Evolutionary conservation across 2,113 vertebrate species (phyloP).

Genomic region (Morphnarchus princeps): DNA sequence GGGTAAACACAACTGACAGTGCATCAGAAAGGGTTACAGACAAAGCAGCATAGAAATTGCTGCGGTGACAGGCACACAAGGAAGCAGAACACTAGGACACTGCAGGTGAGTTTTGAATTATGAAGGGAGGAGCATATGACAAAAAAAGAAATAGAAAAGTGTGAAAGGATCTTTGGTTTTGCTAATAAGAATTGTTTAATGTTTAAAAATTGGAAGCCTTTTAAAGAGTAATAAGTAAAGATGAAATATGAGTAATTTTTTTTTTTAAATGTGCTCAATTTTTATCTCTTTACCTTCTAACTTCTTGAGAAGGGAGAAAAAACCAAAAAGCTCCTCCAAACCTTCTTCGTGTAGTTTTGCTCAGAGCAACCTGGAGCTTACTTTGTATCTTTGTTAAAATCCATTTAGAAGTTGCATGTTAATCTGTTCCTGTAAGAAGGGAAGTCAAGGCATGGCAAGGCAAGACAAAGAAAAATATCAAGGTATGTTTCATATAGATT

Average conservation of each 20-base stretch:
- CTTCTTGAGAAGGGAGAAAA: accelerated
- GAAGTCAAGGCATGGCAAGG: too few species aligned
- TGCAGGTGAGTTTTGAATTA: background rate
- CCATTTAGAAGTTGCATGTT: background rate
- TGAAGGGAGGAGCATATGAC: background rate
- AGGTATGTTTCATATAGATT: background rate
- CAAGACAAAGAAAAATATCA: background rate
- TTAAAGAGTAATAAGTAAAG: background rate
- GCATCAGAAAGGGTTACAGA: background rate
- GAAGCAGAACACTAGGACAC: background rate
- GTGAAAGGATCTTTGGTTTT: background rate
- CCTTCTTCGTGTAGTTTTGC: background rate
- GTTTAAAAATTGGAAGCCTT: background rate
- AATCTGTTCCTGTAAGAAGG: background rate
- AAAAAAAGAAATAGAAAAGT: background rate
- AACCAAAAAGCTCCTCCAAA: background rate
- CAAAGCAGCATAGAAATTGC: background rate
- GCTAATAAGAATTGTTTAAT: background rate
- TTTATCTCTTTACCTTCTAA: background rate
- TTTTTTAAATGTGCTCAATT: background rate
- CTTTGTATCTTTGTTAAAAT: background rate
- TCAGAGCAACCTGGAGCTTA: background rate
- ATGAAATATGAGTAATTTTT: background rate
- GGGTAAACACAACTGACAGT: background rate
- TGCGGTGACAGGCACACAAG: background rate